Evolutionary conservation across 1,140 invertebrate genomes (phyloP).

Genomic region (Phthorimaea operculella): DNA sequence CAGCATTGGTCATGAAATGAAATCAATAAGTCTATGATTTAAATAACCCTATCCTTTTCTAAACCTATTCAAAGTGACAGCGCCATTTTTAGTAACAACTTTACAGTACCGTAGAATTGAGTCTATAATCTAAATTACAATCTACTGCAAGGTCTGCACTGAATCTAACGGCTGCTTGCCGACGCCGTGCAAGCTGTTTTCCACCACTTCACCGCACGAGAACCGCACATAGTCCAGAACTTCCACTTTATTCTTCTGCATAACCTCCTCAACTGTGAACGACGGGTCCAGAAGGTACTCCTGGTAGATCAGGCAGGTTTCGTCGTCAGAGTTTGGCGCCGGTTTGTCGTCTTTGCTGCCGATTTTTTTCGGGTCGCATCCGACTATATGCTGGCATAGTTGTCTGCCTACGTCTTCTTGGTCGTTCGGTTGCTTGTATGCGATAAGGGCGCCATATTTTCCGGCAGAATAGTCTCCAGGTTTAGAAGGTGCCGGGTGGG

Average conservation of each 20-base stretch:
- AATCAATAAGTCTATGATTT: too few relatives aligned
- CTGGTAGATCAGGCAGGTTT: conserved; percentile 82
- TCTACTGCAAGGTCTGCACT: conserved; percentile 72
- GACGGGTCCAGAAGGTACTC: conserved; percentile 86
- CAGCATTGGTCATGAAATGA: too few relatives aligned
- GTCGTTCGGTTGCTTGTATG: conserved; percentile 68
- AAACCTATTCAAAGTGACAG: too few relatives aligned
- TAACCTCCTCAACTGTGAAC: conserved; percentile 77
- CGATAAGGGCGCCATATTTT: conserved; percentile 85
- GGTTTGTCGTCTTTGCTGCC: conserved; percentile 76
- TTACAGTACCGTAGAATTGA: too few relatives aligned
- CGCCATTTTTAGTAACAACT: too few relatives aligned
- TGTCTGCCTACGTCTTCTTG: conserved; percentile 73
- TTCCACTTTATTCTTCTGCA: conserved; percentile 74
- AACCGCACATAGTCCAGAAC: conserved; percentile 87
- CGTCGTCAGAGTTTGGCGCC: conserved; percentile 73
- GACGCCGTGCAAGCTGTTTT: conserved; percentile 45
- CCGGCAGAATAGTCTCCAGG: conserved; percentile 71
- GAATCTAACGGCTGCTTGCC: conserved; percentile 68
- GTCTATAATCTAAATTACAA: background rate
- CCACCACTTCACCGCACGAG: conserved; percentile 79
- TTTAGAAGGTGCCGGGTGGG: conserved; percentile 74
- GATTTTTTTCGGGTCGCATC: conserved; percentile 86
- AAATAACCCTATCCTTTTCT: too few relatives aligned
- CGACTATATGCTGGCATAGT: conserved; percentile 92